These are phyloP conservation scores for Elgaria multicarinata DNA, from an alignment of 2,113 vertebrate genomes.

Conservation along the genomic window DNA sequence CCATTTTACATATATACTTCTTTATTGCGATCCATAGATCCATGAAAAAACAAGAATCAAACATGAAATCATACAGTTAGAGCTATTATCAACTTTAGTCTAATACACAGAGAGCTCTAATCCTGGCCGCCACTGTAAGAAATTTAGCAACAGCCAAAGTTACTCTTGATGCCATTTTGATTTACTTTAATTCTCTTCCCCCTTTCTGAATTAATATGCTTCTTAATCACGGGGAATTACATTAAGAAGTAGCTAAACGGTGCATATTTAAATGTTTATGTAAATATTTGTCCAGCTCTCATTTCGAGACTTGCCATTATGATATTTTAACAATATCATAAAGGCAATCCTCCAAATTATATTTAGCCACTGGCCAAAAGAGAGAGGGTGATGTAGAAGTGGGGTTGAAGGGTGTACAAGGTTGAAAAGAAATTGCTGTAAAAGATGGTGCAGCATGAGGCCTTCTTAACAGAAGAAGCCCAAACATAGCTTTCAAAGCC, in stretches of 20 bases:
- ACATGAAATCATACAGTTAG: too few species aligned
- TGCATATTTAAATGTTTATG: constrained; percentile 56
- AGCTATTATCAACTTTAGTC: too few species aligned
- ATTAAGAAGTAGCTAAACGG: constrained; percentile 44
- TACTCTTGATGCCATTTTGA: constrained; percentile 48
- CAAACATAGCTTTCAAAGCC: neutral
- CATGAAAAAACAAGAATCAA: too few species aligned
- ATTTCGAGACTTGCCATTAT: constrained; percentile 41
- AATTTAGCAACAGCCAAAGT: too few species aligned
- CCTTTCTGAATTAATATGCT: constrained; percentile 60
- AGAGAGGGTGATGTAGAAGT: neutral
- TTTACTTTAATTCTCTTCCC: constrained; percentile 43
- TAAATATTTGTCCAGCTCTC: constrained; percentile 67
- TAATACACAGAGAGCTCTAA: too few species aligned
- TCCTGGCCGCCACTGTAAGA: too few species aligned
- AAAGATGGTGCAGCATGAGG: neutral
- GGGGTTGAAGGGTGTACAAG: neutral
- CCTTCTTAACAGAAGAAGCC: neutral
- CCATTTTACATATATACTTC: too few species aligned
- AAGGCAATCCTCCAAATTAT: too few species aligned
- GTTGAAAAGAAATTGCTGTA: neutral
- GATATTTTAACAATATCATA: constrained; percentile 1
- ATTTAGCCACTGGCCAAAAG: too few species aligned
- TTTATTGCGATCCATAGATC: too few species aligned
- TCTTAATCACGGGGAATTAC: constrained; percentile 60